Evolutionary conservation across 2,888 invertebrate species (phyloP).

Genomic region (Athripsodes cinereus): DNA sequence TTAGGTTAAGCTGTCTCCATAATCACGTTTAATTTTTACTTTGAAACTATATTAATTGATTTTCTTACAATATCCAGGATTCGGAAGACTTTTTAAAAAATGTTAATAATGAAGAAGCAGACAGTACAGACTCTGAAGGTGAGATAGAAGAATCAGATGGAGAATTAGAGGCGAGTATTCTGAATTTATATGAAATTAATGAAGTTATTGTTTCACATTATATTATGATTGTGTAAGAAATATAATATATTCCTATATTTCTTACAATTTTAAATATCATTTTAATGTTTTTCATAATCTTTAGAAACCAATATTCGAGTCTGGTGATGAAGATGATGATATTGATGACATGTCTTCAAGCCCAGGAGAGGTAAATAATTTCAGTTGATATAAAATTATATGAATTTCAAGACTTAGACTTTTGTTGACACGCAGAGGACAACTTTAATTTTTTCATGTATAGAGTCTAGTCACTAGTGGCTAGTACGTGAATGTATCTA

Average conservation of each 20-base stretch:
- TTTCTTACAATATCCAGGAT: conserved; percentile 21
- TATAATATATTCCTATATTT: not conserved
- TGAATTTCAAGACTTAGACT: no score
- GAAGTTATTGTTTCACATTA: not conserved
- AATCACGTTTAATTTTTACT: not conserved
- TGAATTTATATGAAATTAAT: no score
- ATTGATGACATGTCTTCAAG: conserved; percentile 18
- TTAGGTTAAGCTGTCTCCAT: conserved; percentile 1
- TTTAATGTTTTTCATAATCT: conserved; percentile 24
- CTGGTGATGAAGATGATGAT: conserved; percentile 50
- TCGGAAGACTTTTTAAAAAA: conserved; percentile 28
- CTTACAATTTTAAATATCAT: not conserved
- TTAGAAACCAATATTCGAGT: conserved; percentile 49
- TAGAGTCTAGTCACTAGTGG: no score
- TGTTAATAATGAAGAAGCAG: conserved; percentile 35
- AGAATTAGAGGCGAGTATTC: conserved; percentile 45
- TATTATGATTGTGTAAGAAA: not conserved
- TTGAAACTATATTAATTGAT: not conserved
- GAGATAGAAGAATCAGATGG: conserved; percentile 41
- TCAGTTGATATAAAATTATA: no score
- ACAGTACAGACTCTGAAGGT: conserved; percentile 44
- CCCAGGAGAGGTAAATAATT: conserved; percentile 18
- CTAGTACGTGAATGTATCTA: no score
- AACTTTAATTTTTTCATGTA: no score
- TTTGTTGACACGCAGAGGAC: no score